Evolutionary conservation across 92 coral and sea anemone genomes (phyloP), one percentile per base, ranked within the genome.

Genomic region (Phenganax stokvisi): DNA sequence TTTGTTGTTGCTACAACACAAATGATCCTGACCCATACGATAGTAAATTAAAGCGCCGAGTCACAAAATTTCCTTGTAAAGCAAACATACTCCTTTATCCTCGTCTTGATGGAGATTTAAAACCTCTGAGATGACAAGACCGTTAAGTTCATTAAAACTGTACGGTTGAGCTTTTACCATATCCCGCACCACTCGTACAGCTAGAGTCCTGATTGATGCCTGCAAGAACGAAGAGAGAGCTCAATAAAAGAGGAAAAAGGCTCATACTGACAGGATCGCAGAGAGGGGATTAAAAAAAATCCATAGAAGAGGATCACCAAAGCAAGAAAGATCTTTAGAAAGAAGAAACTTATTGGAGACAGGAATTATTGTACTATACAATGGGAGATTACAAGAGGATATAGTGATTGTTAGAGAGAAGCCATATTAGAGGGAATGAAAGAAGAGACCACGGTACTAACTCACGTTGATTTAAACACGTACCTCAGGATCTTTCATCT

Each of bases 101-200:
- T 89, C 83, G 66, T 94, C 98, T 56, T 90, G 92, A 80, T 92
- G 97, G 6, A 97, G 92, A 64, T 87, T 89, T 75, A 94, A 81
- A 6, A 94, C 92, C 83, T 91, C 91, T 64, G 90, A 88, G 58
- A 94, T 87, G 31, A 89, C 90, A 30, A 86, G 87, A 57, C 87
- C 89, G 74, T 86, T 84, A 82, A 88, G 84, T 56, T 76, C 81
- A 68, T 86, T 88, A 84, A 94, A 94, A 76, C 89, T 88, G 59
- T 86, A 86, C 37, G 98, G 98, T 74, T 89, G 96, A 44, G 92
- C 91, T 60, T 93, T 93, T 9, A 94, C 89, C 98, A 94, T 89
- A 77, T 94, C 97, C 56, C 96, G 91, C 27, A 94, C 85, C 10
- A 92, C 98, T 56, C 98, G 88, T 20, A 92, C 72, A 12, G 98